These are phyloP conservation scores for Pantherophis vulpinus DNA, from an alignment of 2,797 vertebrate genomes.

Conservation along the genomic window DNA sequence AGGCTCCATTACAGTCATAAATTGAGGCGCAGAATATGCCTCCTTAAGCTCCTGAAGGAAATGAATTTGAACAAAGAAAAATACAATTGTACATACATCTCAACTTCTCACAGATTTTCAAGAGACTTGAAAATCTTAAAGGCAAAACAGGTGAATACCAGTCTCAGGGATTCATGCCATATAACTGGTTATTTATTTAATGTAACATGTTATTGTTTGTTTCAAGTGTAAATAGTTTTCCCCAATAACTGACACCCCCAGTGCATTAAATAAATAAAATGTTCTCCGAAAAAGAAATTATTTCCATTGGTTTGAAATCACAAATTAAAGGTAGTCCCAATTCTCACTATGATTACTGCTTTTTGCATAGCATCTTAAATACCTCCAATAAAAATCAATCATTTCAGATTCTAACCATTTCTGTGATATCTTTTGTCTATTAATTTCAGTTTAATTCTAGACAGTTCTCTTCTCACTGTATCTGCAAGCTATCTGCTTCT, in stretches of 20 bases:
- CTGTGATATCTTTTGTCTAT: not conserved
- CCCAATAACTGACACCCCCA: not conserved
- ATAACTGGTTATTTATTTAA: not conserved
- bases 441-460: not conserved
- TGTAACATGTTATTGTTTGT: not conserved
- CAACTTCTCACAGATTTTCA: not conserved
- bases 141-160: not conserved
- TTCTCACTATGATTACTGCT: not conserved
- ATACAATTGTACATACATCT: not conserved
- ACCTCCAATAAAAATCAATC: not conserved
- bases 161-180: not conserved
- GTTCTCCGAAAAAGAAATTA: not conserved
- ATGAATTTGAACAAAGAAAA: not conserved
- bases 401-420: not conserved
- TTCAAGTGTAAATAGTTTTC: not conserved
- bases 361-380: not conserved
- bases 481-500: not conserved
- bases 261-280: not conserved
- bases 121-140: not conserved
- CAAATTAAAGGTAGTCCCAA: not conserved
- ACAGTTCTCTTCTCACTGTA: not conserved
- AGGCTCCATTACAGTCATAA: too few species aligned
- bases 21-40: not conserved
- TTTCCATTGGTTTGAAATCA: not conserved
- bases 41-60: not conserved